phyloP scores from a whole-genome alignment of 1,140 invertebrate species.

The Cydia fagiglandana region DNA sequence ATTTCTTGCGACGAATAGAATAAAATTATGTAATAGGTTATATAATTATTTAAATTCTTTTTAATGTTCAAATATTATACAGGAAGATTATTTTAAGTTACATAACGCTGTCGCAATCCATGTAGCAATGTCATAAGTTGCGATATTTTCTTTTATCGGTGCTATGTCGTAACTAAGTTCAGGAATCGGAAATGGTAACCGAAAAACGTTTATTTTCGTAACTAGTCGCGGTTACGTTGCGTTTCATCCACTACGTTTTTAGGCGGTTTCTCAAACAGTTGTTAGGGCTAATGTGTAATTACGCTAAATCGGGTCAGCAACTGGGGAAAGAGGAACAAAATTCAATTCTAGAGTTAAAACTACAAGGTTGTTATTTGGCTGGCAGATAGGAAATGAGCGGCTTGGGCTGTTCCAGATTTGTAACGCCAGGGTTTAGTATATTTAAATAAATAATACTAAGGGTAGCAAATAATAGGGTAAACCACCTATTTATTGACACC shows the following conservation, averaged over 20 bases:
- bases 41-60: not conserved
- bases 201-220: constrained; percentile 17
- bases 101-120: constrained; percentile 10
- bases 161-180: not conserved
- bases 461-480: not conserved
- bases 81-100: not conserved
- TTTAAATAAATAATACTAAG: too few relatives aligned
- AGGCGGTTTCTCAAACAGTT: not conserved
- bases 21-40: not conserved
- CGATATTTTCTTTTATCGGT: constrained; percentile 14
- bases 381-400: too few relatives aligned
- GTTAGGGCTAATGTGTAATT: too few relatives aligned
- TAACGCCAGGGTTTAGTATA: too few relatives aligned
- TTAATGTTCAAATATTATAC: not conserved
- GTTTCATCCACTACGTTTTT: constrained; percentile 10
- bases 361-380: too few relatives aligned
- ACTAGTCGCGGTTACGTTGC: not conserved
- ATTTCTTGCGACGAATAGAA: not conserved
- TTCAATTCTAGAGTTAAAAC: too few relatives aligned
- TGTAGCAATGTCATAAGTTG: constrained; percentile 7
- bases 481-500: not conserved
- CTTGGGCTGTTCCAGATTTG: too few relatives aligned
- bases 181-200: not conserved
- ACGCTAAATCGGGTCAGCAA: too few relatives aligned
- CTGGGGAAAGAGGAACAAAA: too few relatives aligned